phyloP scores from a whole-genome alignment of 2,888 invertebrate genomes.

The Drosophila barbarae region DNA sequence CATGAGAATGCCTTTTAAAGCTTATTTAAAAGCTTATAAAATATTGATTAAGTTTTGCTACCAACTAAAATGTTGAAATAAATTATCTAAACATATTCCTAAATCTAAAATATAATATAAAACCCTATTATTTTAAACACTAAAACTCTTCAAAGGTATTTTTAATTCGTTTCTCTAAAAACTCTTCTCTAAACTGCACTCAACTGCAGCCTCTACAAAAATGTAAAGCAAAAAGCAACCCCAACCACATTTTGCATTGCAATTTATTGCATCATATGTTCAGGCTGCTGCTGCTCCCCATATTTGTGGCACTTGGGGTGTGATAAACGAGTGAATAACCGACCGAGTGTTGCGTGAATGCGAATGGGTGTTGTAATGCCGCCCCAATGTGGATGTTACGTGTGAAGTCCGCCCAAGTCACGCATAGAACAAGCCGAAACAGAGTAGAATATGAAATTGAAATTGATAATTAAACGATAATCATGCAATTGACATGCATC shows the following conservation, averaged over 20 bases:
- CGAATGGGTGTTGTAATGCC: slow-evolving; percentile 26
- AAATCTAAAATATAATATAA: background rate
- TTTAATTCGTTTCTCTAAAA: background rate
- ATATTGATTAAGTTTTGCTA: too few relatives aligned
- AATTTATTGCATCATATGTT: slow-evolving; percentile 39
- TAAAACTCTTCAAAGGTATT: background rate
- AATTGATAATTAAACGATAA: slow-evolving; percentile 36
- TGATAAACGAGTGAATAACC: slow-evolving; percentile 31
- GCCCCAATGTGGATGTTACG: slow-evolving; percentile 21
- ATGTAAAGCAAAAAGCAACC: slow-evolving; percentile 1
- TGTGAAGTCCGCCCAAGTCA: slow-evolving; percentile 24
- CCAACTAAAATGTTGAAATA: too few relatives aligned
- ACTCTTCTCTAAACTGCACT: background rate
- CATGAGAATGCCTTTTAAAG: too few relatives aligned
- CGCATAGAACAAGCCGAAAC: slow-evolving; percentile 27
- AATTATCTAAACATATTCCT: background rate
- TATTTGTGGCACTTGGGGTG: slow-evolving; percentile 41
- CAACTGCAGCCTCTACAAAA: slow-evolving; percentile 2
- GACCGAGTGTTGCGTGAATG: slow-evolving; percentile 37
- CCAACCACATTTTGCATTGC: slow-evolving; percentile 25
- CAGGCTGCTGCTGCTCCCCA: slow-evolving; percentile 37
- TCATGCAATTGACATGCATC: slow-evolving; percentile 70
- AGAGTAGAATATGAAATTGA: slow-evolving; percentile 14
- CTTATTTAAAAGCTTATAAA: too few relatives aligned
- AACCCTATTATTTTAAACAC: too few relatives aligned